Percentiles rank a stretch among this genome's conserved stretches.
These are phyloP conservation scores for Pogonus chalceus DNA, from an alignment of 1,140 invertebrate species.

Conservation along the genomic window DNA sequence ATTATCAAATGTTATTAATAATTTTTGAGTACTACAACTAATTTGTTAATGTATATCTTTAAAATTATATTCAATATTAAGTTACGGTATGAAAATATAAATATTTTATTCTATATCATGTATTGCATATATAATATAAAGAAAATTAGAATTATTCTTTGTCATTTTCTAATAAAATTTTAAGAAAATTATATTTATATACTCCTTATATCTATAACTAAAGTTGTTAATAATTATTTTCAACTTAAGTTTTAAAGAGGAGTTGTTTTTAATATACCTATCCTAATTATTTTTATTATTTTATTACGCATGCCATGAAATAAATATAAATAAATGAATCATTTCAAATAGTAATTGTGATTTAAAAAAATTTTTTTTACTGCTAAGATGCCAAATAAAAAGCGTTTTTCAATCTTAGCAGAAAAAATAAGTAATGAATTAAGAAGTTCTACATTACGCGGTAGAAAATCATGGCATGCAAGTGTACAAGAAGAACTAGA, in stretches of 20 bases:
- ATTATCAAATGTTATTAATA: constrained; percentile 15
- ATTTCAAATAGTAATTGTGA: too few relatives aligned
- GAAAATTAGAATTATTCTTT: constrained; percentile 37
- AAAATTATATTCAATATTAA: constrained; percentile 15
- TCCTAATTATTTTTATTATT: too few relatives aligned
- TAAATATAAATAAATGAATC: too few relatives aligned
- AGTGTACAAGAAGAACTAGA: neutral
- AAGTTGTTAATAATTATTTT: too few relatives aligned
- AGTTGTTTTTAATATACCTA: too few relatives aligned
- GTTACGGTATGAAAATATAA: constrained; percentile 6
- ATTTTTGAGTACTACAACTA: constrained; percentile 10
- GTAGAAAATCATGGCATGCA: neutral
- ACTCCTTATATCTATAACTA: too few relatives aligned
- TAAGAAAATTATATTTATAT: constrained; percentile 4
- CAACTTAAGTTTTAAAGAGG: too few relatives aligned
- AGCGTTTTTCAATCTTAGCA: neutral
- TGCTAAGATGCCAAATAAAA: neutral
- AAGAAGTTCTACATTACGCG: neutral
- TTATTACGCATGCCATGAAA: too few relatives aligned
- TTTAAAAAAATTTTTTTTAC: too few relatives aligned
- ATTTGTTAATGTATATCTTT: constrained; percentile 17
- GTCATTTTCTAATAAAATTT: constrained; percentile 37
- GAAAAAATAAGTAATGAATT: neutral
- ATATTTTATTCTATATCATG: constrained; percentile 6
- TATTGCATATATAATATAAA: constrained; percentile 22